Conservation (phyloP, 2,888 invertebrate genomes). For the Andricus curvator region DNA sequence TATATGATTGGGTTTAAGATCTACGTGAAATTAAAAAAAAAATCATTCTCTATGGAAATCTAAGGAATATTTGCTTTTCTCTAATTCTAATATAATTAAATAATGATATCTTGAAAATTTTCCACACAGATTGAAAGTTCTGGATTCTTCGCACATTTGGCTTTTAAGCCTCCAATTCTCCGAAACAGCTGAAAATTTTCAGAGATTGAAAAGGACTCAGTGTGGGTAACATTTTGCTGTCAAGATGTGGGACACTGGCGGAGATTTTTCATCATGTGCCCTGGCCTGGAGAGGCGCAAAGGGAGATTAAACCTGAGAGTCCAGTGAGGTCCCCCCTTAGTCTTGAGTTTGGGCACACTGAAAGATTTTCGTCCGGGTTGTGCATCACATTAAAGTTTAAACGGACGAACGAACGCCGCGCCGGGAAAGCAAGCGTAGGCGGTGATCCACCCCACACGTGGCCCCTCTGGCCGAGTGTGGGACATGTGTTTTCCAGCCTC, state of each 20-base stretch:
- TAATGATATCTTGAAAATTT: not conserved
- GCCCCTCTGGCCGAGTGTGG: constrained; percentile 67
- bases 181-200: not conserved
- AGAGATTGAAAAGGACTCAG: not conserved
- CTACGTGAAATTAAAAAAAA: too few relatives aligned
- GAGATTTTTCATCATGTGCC: constrained; percentile 11
- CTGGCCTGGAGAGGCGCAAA: not conserved
- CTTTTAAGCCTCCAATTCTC: not conserved
- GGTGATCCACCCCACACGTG: constrained; percentile 71
- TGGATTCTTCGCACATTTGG: not conserved
- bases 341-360: not conserved
- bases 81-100: not conserved
- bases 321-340: constrained; percentile 6
- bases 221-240: constrained; percentile 17
- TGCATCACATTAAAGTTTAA: constrained; percentile 38
- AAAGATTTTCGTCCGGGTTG: constrained; percentile 39
- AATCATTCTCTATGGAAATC: not conserved
- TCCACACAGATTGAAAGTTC: not conserved
- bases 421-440: constrained; percentile 47
- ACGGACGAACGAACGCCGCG: constrained; percentile 38
- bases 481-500: constrained; percentile 76
- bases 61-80: not conserved
- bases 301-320: constrained; percentile 27
- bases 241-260: constrained; percentile 5
- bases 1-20: too few relatives aligned